Conservation (phyloP, 2,113 vertebrate species). For the Tupaia chinensis region DNA sequence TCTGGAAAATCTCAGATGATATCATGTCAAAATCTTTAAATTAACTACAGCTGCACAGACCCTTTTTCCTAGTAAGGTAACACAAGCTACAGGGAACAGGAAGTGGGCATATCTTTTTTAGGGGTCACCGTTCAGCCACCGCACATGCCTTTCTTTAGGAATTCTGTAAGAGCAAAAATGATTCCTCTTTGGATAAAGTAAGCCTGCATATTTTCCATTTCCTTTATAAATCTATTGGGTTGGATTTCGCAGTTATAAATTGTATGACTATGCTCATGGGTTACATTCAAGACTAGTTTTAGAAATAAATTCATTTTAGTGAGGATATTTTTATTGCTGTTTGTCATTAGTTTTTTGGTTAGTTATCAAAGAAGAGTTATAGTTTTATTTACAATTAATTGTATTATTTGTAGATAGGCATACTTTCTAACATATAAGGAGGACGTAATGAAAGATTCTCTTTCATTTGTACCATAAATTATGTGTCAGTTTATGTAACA, state of each 20-base stretch:
- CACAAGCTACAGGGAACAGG: not conserved
- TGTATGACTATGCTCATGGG: constrained; percentile 13
- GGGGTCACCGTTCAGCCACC: not conserved
- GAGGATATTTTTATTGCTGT: not conserved
- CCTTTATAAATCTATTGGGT: not conserved
- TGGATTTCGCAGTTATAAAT: not conserved
- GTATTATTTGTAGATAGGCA: not conserved
- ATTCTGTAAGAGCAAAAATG: not conserved
- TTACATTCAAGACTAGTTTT: constrained; percentile 28
- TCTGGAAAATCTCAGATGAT: not conserved
- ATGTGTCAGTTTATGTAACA: constrained; percentile 49
- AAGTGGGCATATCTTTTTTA: not conserved
- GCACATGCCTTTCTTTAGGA: not conserved
- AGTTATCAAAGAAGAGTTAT: constrained; percentile 26
- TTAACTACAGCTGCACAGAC: not conserved
- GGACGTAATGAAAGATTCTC: not conserved
- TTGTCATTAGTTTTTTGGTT: not conserved
- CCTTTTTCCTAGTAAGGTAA: not conserved
- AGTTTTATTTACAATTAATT: constrained; percentile 38
- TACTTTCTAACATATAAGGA: constrained; percentile 55
- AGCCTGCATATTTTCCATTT: not conserved
- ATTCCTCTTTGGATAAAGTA: not conserved
- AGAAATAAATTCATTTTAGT: constrained; percentile 56
- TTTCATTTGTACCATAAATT: constrained; percentile 53
- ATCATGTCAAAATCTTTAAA: not conserved